Percentiles rank a stretch among this genome's conserved stretches.
Evolutionary conservation across 2,888 invertebrate species (phyloP).

Genomic region (Spodoptera exigua): DNA sequence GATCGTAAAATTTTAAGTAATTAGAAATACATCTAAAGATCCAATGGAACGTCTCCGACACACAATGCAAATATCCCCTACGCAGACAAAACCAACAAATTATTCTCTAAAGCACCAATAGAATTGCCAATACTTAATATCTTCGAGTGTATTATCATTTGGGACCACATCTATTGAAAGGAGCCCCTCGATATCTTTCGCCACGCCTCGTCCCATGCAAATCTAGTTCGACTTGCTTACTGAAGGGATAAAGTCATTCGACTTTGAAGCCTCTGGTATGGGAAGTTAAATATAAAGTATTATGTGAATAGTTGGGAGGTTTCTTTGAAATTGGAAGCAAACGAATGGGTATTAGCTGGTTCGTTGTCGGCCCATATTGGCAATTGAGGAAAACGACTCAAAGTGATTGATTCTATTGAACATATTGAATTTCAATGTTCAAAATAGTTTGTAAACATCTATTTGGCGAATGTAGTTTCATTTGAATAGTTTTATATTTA

Average conservation of each 20-base stretch:
- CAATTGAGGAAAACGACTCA: constrained; percentile 37
- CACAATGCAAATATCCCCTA: constrained; percentile 7
- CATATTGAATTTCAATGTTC: constrained; percentile 27
- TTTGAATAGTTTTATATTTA: no score
- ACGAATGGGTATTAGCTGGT: constrained; percentile 22
- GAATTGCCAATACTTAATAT: constrained; percentile 27
- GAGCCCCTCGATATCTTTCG: constrained; percentile 22
- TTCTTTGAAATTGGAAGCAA: constrained; percentile 36
- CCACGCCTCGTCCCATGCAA: constrained; percentile 38
- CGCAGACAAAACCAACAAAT: constrained; percentile 24
- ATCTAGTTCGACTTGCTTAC: constrained; percentile 50
- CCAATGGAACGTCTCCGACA: no score
- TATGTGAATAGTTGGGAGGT: constrained; percentile 39
- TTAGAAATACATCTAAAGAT: no score
- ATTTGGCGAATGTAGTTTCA: background rate
- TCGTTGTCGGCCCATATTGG: constrained; percentile 21
- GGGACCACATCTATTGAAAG: constrained; percentile 16
- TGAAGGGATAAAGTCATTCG: constrained; percentile 49
- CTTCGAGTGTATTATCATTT: constrained; percentile 29
- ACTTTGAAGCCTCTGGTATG: constrained; percentile 22
- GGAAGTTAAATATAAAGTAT: constrained; percentile 42
- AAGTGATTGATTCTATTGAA: constrained; percentile 39
- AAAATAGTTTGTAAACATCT: constrained; percentile 1
- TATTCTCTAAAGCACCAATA: constrained; percentile 31
- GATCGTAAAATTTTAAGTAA: no score